Base-by-base conservation (phyloP, 2,888 invertebrate genomes). In the Orthosia cruda region DNA sequence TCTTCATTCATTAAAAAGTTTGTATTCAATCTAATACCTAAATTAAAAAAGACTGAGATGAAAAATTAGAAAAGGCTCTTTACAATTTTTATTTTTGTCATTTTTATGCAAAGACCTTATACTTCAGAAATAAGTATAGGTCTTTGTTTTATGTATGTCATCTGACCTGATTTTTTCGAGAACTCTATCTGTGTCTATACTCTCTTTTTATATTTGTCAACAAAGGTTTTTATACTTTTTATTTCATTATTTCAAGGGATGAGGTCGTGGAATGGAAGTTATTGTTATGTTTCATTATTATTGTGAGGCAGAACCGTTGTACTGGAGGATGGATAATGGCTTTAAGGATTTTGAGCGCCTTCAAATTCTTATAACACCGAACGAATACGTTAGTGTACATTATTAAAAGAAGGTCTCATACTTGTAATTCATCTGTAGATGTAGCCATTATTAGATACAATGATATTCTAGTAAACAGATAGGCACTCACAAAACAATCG, bases 161-260 rank as follows among this genome's bases (percentile, higher is more conserved):
- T 47, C 4, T 5, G 0, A 13, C 26, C 1, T 5, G 4, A 1
- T 0, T n/a, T 16, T 54, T 16, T 47, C 1, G 3, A 3, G 5
- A n/a, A n/a, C n/a, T n/a, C n/a, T n/a, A n/a, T n/a, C n/a, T n/a
- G n/a, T n/a, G n/a, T n/a, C n/a, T n/a, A n/a, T n/a, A n/a, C n/a
- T n/a, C n/a, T n/a, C n/a, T n/a, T 16, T 20, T 74, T 49, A 3
- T 12, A 11, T 5, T 7, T 1, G 0, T 12, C n/a, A 2, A n/a
- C 23, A 40, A 40, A 18, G 12, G 2, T 40, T 54, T 4, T 9
- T 4, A 18, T 4, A 12, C 0, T 66, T 16, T 69, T 71, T 3
- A 11, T 12, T 13, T 58, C 0, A 15, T 15, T 64, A 47, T 15
- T 26, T 61, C 2, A 50, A 49, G 4, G 7, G 12, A 23, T 16